These are phyloP conservation scores for Sesia bembeciformis DNA, from an alignment of 2,888 invertebrate genomes.

Conservation along the genomic window DNA sequence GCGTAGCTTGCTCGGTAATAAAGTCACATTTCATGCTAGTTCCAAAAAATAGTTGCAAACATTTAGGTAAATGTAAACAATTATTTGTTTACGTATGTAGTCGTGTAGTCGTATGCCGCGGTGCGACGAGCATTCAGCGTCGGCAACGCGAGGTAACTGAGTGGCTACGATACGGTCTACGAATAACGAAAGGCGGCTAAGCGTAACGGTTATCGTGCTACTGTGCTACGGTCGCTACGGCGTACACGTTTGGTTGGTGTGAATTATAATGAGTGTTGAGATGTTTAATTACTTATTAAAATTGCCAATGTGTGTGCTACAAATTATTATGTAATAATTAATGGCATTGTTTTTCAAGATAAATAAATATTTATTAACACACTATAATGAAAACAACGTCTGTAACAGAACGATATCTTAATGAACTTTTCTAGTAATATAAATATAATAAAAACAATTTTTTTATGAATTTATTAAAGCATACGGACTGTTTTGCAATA, in stretches of 20 bases:
- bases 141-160: background rate
- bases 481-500: too few species aligned
- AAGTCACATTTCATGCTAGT: slow-evolving; percentile 22
- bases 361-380: background rate
- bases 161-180: background rate
- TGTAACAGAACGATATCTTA: background rate
- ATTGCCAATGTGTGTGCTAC: too few species aligned
- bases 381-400: background rate
- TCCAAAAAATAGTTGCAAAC: slow-evolving; percentile 11
- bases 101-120: background rate
- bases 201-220: background rate
- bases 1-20: slow-evolving; percentile 2
- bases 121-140: background rate
- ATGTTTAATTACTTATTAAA: background rate
- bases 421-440: too few species aligned
- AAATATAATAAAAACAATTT: too few species aligned
- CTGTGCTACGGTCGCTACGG: background rate
- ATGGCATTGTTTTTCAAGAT: too few species aligned
- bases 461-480: too few species aligned
- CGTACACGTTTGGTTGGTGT: background rate
- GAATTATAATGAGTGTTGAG: background rate
- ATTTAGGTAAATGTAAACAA: slow-evolving; percentile 2
- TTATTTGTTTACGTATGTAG: background rate
- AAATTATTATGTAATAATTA: too few species aligned
- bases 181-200: background rate